Evolutionary conservation across 2,797 vertebrate species (phyloP).

Genomic region (Manis javanica): DNA sequence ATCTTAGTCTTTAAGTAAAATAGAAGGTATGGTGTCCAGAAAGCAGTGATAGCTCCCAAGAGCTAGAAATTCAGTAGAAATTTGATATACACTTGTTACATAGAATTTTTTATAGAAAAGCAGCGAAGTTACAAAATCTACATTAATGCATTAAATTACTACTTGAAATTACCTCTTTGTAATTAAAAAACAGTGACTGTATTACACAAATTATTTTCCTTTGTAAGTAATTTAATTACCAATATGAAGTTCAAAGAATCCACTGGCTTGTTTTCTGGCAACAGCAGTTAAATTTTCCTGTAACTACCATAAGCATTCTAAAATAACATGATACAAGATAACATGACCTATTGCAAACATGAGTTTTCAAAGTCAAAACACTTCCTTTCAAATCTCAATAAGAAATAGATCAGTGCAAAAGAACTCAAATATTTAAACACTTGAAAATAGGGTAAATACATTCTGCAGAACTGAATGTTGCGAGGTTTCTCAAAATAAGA

Average conservation of each 20-base stretch:
- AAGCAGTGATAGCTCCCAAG: not conserved
- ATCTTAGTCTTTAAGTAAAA: not conserved
- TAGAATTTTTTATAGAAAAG: not conserved
- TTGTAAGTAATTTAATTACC: constrained; percentile 9
- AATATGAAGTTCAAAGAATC: not conserved
- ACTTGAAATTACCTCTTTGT: constrained; percentile 11
- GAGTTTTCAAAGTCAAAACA: constrained; percentile 37
- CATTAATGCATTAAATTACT: not conserved
- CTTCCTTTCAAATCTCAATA: constrained; percentile 22
- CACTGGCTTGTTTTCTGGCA: not conserved
- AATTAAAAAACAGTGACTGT: constrained; percentile 39
- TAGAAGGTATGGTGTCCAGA: not conserved
- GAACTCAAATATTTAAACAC: not conserved
- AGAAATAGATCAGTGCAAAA: not conserved
- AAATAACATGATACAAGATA: not conserved
- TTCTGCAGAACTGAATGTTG: not conserved
- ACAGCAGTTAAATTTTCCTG: constrained; percentile 37
- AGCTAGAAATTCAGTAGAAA: not conserved
- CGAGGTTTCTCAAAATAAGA: not conserved
- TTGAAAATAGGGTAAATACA: not conserved
- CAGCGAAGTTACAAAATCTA: not conserved
- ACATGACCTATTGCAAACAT: not conserved
- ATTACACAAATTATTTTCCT: constrained; percentile 14
- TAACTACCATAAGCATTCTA: constrained; percentile 31
- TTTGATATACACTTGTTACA: not conserved